Conservation (phyloP, 2,888 invertebrate species). For the Deroplatys truncata region DNA sequence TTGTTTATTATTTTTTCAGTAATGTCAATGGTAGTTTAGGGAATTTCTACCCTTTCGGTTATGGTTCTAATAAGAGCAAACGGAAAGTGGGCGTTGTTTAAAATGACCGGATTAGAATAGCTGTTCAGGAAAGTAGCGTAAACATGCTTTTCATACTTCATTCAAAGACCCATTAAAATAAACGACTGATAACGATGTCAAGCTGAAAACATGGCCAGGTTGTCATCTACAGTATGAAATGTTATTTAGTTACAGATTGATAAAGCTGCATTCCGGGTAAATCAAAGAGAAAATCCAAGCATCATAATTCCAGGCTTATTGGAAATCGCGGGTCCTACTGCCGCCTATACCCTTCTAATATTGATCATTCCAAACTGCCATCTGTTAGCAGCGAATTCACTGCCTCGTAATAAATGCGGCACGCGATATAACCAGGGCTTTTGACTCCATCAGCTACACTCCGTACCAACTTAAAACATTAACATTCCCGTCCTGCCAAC, state of each 20-base stretch:
- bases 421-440: neutral
- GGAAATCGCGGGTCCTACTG: neutral
- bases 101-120: too few species aligned
- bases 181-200: too few species aligned
- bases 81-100: too few species aligned
- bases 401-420: neutral
- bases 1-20: too few species aligned
- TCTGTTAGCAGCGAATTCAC: neutral
- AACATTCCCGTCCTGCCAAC: neutral
- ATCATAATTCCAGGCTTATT: neutral
- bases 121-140: too few species aligned
- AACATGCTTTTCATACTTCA: too few species aligned
- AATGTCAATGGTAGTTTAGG: too few species aligned
- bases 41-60: too few species aligned
- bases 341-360: neutral
- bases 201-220: too few species aligned
- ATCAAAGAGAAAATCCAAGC: neutral
- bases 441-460: neutral
- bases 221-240: too few species aligned
- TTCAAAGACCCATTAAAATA: too few species aligned
- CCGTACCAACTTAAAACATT: neutral
- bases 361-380: neutral
- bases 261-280: neutral
- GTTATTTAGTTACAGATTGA: neutral
- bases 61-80: too few species aligned